Percentiles rank a stretch among this genome's conserved stretches.
phyloP scores from a whole-genome alignment of 2,113 vertebrate species.

The Theristicus caerulescens region DNA sequence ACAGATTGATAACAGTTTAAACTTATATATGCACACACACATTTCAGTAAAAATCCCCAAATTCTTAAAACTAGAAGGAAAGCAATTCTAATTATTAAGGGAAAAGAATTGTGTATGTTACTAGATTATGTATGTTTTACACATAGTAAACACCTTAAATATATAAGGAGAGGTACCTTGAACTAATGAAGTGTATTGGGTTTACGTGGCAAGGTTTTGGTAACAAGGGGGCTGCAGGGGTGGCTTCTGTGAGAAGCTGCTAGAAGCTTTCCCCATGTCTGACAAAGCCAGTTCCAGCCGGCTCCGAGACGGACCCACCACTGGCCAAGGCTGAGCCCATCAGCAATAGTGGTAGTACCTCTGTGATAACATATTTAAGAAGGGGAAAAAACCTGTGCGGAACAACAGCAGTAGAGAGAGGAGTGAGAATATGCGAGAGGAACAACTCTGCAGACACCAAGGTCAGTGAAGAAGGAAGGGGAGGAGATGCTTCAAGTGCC shows the following conservation, averaged over 20 bases:
- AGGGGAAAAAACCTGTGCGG: not conserved
- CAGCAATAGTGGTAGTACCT: not conserved
- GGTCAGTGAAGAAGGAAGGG: not conserved
- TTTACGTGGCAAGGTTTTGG: not conserved
- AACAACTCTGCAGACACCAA: not conserved
- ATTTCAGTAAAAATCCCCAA: not conserved
- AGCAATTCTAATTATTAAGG: not conserved
- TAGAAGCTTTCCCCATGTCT: not conserved
- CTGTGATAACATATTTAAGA: not conserved
- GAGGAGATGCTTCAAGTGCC: accelerated
- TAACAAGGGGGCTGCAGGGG: not conserved
- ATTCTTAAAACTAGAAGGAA: not conserved
- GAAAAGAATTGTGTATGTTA: not conserved
- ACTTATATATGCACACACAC: not conserved
- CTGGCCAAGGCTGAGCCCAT: not conserved
- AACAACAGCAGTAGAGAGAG: accelerated
- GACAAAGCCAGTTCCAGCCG: accelerated
- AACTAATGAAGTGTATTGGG: not conserved
- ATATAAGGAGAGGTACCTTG: not conserved
- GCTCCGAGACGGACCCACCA: accelerated
- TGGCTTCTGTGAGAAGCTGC: not conserved
- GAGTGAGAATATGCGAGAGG: not conserved
- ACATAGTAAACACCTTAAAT: not conserved
- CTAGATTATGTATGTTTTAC: not conserved
- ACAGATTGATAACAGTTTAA: not conserved